These are phyloP conservation scores for Bhutanitis thaidina DNA, from an alignment of 2,888 invertebrate species.

Conservation along the genomic window DNA sequence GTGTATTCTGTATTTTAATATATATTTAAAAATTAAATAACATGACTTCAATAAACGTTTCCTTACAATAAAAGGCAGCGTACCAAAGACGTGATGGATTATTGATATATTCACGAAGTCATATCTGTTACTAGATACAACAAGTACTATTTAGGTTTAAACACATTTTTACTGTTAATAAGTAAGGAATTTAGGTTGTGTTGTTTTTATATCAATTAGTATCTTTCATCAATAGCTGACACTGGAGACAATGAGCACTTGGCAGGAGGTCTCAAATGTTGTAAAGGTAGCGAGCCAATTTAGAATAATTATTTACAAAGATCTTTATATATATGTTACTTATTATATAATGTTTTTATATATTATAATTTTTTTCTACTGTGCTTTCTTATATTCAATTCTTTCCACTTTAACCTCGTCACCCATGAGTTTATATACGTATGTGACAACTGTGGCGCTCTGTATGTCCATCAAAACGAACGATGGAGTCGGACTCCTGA, in stretches of 20 bases:
- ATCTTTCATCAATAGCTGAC: not conserved
- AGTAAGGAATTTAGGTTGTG: too few species aligned
- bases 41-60: too few species aligned
- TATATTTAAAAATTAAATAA: too few species aligned
- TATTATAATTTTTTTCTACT: conserved; percentile 37
- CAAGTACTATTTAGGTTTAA: too few species aligned
- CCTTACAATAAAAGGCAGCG: too few species aligned
- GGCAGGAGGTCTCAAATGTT: not conserved
- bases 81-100: too few species aligned
- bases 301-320: not conserved
- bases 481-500: conserved; percentile 93
- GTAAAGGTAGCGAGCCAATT: not conserved
- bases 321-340: not conserved
- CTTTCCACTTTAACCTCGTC: conserved; percentile 99
- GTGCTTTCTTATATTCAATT: conserved; percentile 97
- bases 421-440: conserved; percentile 97
- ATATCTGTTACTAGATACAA: too few species aligned
- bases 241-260: not conserved
- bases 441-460: conserved; percentile 97
- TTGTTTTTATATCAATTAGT: too few species aligned
- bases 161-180: too few species aligned
- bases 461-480: conserved; percentile 99
- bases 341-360: not conserved
- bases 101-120: too few species aligned
- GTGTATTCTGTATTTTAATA: too few species aligned